These are phyloP conservation scores for Sprattus sprattus DNA, from an alignment of 2,113 vertebrate genomes.

Conservation along the genomic window DNA sequence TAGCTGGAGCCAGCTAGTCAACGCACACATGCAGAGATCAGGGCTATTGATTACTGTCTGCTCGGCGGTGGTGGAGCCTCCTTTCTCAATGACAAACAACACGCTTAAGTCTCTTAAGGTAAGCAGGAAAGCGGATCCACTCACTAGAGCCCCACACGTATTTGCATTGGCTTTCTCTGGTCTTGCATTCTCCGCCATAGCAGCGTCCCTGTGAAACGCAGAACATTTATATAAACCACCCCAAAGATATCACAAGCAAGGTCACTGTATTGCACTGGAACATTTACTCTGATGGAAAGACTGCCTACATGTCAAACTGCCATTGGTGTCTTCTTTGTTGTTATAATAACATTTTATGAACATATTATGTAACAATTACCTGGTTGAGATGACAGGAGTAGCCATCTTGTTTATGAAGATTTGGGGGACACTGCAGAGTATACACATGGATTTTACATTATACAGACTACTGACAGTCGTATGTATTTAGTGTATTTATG, in stretches of 20 bases:
- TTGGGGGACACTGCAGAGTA: conserved; percentile 87
- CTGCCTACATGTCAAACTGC: neutral
- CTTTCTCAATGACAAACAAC: conserved; percentile 3
- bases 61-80: neutral
- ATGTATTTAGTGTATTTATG: neutral
- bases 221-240: neutral
- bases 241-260: neutral
- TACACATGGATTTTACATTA: neutral
- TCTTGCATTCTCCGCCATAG: conserved; percentile 95
- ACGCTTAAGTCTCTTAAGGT: neutral
- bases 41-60: conserved; percentile 15
- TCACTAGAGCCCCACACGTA: conserved; percentile 96
- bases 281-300: too few relatives aligned
- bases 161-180: conserved; percentile 94
- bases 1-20: neutral
- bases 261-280: neutral
- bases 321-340: neutral
- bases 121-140: conserved; percentile 51
- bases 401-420: conserved; percentile 97
- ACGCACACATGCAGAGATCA: conserved; percentile 2
- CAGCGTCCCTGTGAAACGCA: conserved; percentile 85
- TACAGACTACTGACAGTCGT: neutral
- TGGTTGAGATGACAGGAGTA: conserved; percentile 89
- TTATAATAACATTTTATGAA: too few relatives aligned
- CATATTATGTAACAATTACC: conserved; percentile 72